Conservation (phyloP, 1,140 invertebrate genomes). For the Drosophila paulistorum region DNA sequence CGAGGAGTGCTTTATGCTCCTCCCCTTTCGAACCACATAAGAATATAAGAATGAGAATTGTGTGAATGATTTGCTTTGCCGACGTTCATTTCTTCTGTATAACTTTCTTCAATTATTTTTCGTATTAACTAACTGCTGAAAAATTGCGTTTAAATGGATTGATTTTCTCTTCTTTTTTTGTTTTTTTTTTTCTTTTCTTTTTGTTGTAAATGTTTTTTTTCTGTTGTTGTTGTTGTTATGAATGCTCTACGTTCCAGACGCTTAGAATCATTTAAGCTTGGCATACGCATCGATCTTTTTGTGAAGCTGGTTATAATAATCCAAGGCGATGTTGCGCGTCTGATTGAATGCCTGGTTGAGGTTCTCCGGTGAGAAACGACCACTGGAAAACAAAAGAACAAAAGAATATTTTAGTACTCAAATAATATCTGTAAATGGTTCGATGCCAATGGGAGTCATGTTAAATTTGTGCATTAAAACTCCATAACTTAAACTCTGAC, state of each 20-base stretch:
- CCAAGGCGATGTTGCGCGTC: constrained; percentile 69
- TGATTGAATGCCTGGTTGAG: constrained; percentile 88
- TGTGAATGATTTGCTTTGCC: constrained; percentile 28
- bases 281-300: constrained; percentile 89
- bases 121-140: constrained; percentile 56
- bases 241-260: constrained; percentile 70
- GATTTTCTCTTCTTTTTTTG: constrained; percentile 42
- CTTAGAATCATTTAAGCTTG: constrained; percentile 86
- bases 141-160: constrained; percentile 40
- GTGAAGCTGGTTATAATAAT: constrained; percentile 89
- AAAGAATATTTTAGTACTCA: neutral
- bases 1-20: constrained; percentile 12
- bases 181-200: constrained; percentile 31
- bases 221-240: constrained; percentile 35
- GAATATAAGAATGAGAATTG: constrained; percentile 32
- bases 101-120: constrained; percentile 28
- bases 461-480: no score
- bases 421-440: no score
- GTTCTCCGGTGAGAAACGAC: constrained; percentile 89
- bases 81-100: constrained; percentile 17
- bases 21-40: constrained; percentile 25
- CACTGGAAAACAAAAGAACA: constrained; percentile 85
- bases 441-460: no score
- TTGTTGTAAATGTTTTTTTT: constrained; percentile 26
- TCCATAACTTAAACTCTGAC: no score